Evolutionary conservation across 2,888 invertebrate species (phyloP).

Genomic region (Pristionchus mayeri): DNA sequence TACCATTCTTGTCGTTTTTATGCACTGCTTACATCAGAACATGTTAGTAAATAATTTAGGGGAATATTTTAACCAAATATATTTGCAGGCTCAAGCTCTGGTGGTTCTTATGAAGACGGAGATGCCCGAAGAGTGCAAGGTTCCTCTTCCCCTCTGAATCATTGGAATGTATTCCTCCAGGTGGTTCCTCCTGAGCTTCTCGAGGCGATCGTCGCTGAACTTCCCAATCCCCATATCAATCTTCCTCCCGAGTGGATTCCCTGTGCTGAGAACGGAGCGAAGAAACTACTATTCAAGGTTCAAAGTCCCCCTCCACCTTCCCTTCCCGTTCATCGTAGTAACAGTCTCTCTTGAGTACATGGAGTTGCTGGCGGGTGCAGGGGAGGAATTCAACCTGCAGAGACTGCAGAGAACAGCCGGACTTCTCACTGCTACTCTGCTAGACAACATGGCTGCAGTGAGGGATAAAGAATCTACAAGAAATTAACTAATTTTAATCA

Average conservation of each 20-base stretch:
- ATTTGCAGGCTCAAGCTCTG: constrained; percentile 42
- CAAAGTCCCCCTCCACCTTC: background rate
- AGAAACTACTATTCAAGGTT: constrained; percentile 44
- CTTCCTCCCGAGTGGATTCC: background rate
- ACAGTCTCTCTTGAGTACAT: constrained; percentile 3
- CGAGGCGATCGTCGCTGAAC: constrained; percentile 42
- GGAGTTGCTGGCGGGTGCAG: background rate
- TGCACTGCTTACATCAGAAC: too few species aligned
- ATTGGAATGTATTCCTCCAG: background rate
- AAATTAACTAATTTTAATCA: background rate
- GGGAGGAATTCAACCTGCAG: background rate
- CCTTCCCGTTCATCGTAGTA: background rate
- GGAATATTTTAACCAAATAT: background rate
- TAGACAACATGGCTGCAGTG: constrained; percentile 36
- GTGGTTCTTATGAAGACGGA: background rate
- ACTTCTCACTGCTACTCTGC: background rate
- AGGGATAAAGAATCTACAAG: background rate
- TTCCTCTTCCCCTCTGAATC: background rate
- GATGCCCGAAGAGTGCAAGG: constrained; percentile 37
- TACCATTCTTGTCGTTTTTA: too few species aligned
- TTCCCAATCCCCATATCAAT: constrained; percentile 14
- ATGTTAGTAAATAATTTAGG: too few species aligned
- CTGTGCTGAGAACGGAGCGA: constrained; percentile 30
- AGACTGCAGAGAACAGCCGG: constrained; percentile 37
- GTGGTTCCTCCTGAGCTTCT: background rate